Conservation (phyloP, 1,140 invertebrate genomes). For the Littorina saxatilis region DNA sequence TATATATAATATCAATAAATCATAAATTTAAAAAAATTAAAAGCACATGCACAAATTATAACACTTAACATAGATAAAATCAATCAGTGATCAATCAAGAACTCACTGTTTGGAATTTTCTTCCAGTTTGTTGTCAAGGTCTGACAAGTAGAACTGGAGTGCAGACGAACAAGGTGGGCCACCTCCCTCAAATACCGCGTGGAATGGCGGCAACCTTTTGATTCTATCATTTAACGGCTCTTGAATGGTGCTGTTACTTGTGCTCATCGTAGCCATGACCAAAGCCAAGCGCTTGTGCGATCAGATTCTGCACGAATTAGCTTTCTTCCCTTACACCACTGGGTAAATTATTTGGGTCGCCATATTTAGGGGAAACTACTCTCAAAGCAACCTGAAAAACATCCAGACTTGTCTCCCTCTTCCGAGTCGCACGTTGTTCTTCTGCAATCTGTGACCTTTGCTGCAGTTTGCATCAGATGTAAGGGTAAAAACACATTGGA, state of each 20-base stretch:
- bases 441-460: too few relatives aligned
- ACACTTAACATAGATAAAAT: neutral
- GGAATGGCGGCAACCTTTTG: slow-evolving; percentile 26
- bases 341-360: neutral
- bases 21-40: slow-evolving; percentile 3
- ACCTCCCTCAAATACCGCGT: slow-evolving; percentile 45
- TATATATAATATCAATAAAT: too few relatives aligned
- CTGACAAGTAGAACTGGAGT: slow-evolving; percentile 55
- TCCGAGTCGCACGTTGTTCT: too few relatives aligned
- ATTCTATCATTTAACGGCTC: slow-evolving; percentile 14
- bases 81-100: neutral
- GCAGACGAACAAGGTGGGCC: slow-evolving; percentile 44
- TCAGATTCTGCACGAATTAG: neutral
- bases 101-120: slow-evolving; percentile 62
- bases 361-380: neutral
- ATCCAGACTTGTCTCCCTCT: too few relatives aligned
- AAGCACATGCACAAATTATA: neutral
- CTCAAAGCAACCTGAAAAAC: too few relatives aligned
- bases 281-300: too few relatives aligned
- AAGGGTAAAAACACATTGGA: too few relatives aligned
- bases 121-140: slow-evolving; percentile 58
- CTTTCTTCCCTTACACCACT: too few relatives aligned
- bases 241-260: neutral
- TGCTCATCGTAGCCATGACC: slow-evolving; percentile 31
- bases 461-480: too few relatives aligned